phyloP scores from a whole-genome alignment of 1,140 invertebrate genomes.

The Drosophila parabipectinata region DNA sequence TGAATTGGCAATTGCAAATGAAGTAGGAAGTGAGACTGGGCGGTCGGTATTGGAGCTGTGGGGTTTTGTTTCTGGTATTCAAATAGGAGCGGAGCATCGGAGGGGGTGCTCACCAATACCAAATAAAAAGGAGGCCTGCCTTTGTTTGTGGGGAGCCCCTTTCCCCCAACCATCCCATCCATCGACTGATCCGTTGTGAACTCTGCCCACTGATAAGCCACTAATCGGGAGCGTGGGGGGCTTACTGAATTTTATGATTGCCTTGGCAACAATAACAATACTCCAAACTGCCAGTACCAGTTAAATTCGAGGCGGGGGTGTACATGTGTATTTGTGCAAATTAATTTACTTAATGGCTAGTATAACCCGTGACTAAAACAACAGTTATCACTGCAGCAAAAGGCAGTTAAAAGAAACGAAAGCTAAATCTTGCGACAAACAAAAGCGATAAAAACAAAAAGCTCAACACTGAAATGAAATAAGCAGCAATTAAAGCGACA shows the following conservation, averaged over 20 bases:
- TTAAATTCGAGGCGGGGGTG: too few species aligned
- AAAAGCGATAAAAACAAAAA: conserved; percentile 45
- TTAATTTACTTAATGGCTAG: background rate
- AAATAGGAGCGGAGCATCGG: background rate
- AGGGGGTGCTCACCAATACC: background rate
- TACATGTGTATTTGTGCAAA: conserved; percentile 1
- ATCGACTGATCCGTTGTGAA: conserved; percentile 15
- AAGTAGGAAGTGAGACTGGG: conserved; percentile 27
- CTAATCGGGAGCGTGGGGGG: conserved; percentile 3
- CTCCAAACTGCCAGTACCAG: background rate
- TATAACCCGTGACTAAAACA: conserved; percentile 10
- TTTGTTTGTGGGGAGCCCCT: conserved; percentile 28
- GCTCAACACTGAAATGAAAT: conserved; percentile 19
- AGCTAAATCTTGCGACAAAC: conserved; percentile 37
- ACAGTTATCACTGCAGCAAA: conserved; percentile 20
- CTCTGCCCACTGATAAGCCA: conserved; percentile 56
- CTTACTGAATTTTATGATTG: conserved; percentile 7
- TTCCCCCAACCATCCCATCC: background rate
- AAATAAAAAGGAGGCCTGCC: conserved; percentile 63
- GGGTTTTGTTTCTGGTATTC: conserved; percentile 19
- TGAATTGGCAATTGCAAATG: conserved; percentile 28
- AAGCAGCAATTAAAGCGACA: conserved; percentile 37
- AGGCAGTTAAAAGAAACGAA: conserved; percentile 20
- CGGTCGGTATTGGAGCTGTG: conserved; percentile 20
- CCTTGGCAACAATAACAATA: conserved; percentile 55